phyloP scores from a whole-genome alignment of 2,888 invertebrate species.

The Thecophora atra region DNA sequence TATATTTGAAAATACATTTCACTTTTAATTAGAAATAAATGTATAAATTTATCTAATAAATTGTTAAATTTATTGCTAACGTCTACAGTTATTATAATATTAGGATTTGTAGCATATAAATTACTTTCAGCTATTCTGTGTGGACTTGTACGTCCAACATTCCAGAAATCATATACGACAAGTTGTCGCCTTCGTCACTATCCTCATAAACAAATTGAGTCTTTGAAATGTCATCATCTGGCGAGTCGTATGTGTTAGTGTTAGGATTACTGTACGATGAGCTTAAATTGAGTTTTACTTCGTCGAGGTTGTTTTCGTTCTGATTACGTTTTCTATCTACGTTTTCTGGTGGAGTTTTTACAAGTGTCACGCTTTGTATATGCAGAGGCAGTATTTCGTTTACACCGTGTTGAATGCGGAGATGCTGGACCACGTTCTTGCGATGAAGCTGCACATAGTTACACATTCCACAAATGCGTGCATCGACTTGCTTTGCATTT shows the following conservation, averaged over 20 bases:
- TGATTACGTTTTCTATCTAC: conserved; percentile 15
- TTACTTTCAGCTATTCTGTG: conserved; percentile 34
- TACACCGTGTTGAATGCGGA: conserved; percentile 57
- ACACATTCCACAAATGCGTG: conserved; percentile 76
- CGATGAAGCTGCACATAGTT: conserved; percentile 76
- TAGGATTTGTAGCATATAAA: not conserved
- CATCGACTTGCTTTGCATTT: conserved; percentile 57
- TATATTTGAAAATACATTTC: not conserved
- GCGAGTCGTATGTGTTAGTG: not conserved
- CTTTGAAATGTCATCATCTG: conserved; percentile 21
- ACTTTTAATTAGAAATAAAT: not conserved
- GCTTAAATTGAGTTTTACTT: conserved; percentile 27
- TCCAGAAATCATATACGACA: conserved; percentile 56
- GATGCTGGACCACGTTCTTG: conserved; percentile 72
- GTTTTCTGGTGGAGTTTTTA: conserved; percentile 43
- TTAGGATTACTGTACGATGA: not conserved
- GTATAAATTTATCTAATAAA: not conserved
- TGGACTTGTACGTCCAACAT: conserved; percentile 54
- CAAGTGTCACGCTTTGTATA: conserved; percentile 47
- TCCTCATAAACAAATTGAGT: conserved; percentile 29
- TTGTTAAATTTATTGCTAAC: not conserved
- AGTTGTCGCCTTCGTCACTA: conserved; percentile 48
- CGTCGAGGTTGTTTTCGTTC: conserved; percentile 40
- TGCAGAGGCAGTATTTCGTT: conserved; percentile 44
- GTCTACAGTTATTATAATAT: not conserved